These are phyloP conservation scores for Drosophila prostipennis DNA, from an alignment of 2,888 invertebrate genomes.

Conservation along the genomic window DNA sequence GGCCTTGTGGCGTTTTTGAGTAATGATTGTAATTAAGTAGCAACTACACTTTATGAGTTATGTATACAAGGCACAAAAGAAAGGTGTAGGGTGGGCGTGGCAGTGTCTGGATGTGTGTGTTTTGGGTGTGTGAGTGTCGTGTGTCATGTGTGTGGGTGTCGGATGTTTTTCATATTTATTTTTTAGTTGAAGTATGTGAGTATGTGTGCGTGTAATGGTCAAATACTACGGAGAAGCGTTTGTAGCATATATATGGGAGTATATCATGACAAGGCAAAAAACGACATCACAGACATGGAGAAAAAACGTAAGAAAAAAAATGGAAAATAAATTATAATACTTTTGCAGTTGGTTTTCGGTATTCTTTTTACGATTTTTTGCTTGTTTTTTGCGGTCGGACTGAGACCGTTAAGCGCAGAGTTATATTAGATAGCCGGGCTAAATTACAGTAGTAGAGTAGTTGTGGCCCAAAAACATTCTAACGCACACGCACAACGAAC, in stretches of 20 bases:
- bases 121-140: conserved; percentile 12
- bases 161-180: conserved; percentile 10
- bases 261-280: conserved; percentile 72
- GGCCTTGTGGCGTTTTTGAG: conserved; percentile 67
- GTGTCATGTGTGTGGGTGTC: conserved; percentile 14
- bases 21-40: conserved; percentile 78
- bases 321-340: conserved; percentile 60
- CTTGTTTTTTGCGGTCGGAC: conserved; percentile 30
- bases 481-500: conserved; percentile 37
- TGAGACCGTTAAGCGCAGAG: conserved; percentile 46
- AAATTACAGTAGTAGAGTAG: conserved; percentile 31
- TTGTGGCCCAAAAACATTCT: conserved; percentile 43
- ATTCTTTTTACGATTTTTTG: conserved; percentile 38
- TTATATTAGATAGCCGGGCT: conserved; percentile 50
- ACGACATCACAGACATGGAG: conserved; percentile 54
- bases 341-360: conserved; percentile 58
- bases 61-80: conserved; percentile 67
- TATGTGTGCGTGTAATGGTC: conserved; percentile 35
- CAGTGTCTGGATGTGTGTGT: conserved; percentile 26
- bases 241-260: conserved; percentile 45
- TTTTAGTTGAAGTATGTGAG: neutral
- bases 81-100: conserved; percentile 47
- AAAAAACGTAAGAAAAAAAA: conserved; percentile 36
- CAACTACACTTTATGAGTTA: conserved; percentile 73
- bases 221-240: conserved; percentile 62